A percentile compares a stretch with the other conserved stretches of the same genome.
phyloP scores from a whole-genome alignment of 2,888 invertebrate species.

The Bembecia ichneumoniformis region DNA sequence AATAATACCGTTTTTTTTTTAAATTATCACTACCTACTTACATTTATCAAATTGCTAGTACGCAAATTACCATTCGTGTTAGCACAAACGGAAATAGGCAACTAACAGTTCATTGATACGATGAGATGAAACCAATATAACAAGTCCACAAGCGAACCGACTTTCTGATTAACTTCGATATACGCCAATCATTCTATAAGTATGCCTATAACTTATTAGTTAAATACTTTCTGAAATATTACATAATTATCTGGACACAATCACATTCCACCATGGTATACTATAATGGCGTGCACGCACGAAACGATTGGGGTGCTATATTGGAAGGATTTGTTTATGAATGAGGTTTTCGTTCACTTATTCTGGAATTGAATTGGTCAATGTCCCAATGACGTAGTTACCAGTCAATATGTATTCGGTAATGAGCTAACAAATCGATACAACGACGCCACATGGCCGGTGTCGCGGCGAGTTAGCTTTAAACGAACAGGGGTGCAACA shows the following conservation, averaged over 20 bases:
- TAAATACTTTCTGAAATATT: too few relatives aligned
- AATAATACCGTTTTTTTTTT: too few relatives aligned
- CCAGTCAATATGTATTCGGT: slow-evolving; percentile 5
- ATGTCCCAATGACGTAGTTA: slow-evolving; percentile 32
- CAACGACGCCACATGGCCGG: slow-evolving; percentile 44
- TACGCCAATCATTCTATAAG: slow-evolving; percentile 1
- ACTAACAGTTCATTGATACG: slow-evolving; percentile 34
- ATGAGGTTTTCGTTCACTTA: too few relatives aligned
- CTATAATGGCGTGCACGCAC: too few relatives aligned
- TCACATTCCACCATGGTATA: too few relatives aligned
- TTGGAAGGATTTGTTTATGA: too few relatives aligned
- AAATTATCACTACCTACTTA: too few relatives aligned
- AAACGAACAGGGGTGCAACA: slow-evolving; percentile 25
- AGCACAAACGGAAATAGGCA: slow-evolving; percentile 47
- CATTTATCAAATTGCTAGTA: too few relatives aligned
- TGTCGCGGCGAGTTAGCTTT: slow-evolving; percentile 28
- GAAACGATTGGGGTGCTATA: too few relatives aligned
- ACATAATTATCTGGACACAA: too few relatives aligned
- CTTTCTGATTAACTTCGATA: slow-evolving; percentile 25
- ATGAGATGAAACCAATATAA: slow-evolving; percentile 31
- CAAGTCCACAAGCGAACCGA: slow-evolving; percentile 20
- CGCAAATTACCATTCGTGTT: not conserved
- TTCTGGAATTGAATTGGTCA: slow-evolving; percentile 14
- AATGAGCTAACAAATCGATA: slow-evolving; percentile 52
- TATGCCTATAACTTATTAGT: too few relatives aligned